These are phyloP conservation scores for Rhea americana DNA, from an alignment of 2,113 vertebrate genomes.

Conservation along the genomic window DNA sequence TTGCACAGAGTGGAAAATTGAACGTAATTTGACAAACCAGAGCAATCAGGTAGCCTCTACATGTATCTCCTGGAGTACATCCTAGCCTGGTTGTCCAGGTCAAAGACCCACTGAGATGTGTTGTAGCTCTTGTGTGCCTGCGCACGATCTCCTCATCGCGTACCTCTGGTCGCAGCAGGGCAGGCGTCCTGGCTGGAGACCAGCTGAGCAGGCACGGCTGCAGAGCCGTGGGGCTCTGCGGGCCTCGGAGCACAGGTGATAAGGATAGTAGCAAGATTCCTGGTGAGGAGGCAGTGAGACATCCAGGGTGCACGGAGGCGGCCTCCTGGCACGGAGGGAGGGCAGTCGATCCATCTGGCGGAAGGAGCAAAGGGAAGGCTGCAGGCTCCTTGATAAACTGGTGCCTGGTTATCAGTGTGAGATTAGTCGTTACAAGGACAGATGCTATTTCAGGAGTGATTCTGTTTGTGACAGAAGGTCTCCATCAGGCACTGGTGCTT, in stretches of 20 bases:
- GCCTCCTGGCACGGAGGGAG: background rate
- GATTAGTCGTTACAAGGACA: background rate
- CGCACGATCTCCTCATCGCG: background rate
- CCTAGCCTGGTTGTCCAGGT: background rate
- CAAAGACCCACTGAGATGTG: background rate
- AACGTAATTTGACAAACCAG: background rate
- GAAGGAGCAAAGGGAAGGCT: background rate
- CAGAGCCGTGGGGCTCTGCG: background rate
- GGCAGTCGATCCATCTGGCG: background rate
- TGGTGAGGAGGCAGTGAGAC: background rate
- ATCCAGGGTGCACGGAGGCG: background rate
- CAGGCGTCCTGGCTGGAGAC: background rate
- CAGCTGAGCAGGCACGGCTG: background rate
- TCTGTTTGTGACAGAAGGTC: background rate
- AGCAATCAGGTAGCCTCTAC: background rate
- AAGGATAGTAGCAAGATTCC: background rate
- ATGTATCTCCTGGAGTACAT: background rate
- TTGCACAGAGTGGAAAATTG: background rate
- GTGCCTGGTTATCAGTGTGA: background rate
- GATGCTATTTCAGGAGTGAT: background rate
- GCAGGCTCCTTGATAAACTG: background rate
- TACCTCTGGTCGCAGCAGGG: background rate
- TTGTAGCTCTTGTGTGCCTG: background rate
- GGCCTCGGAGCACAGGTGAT: background rate
- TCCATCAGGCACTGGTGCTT: background rate